Evolutionary conservation across 1,140 invertebrate genomes (phyloP), one percentile per base, ranked within the genome.

Genomic region (Pogonognathellus flavescens): DNA sequence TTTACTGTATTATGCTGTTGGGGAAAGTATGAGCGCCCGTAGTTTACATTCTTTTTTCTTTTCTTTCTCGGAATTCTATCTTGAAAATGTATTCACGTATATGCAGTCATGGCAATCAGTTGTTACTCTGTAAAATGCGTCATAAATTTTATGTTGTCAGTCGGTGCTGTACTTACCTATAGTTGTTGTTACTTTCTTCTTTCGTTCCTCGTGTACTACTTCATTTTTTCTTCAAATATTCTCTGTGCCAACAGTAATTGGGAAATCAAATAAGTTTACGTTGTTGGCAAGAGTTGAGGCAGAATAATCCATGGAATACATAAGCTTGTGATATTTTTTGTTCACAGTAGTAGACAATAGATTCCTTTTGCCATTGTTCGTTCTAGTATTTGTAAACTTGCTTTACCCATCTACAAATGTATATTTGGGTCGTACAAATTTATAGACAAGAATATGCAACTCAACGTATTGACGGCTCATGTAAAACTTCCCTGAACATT

Each of bases 231-330:
- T 10, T 25, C 62, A 66, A 66, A 66, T 25, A 66, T 66, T 76
- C 70, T 76, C 11, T 76, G 70, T 76, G 70, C 70, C 70, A 76
- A 31, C 70, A 41, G 70, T 76, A 76, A 76, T 76, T 76, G 70
- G 70, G 70, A 76, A 76, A 76, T 50, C 70, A 76, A 50, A 76
- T 76, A 76, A 76, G 41, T 76, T 50, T 66, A 66, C 41, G 25
- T 76, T 76, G 70, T 76, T 76, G 70, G 70, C 70, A 76, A 50
- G 70, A 76, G 31, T 76, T 76, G n/a, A 16, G 70, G 70, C 70
- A 31, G 70, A 76, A 76, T 66, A 41, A 25, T 76, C 31, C 41
- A 50, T 66, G 14, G 22, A 66, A 66, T 66, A 25, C 62, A 31
- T 66, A 31, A 66, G 62, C 62, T 9, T 66, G 25, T 66, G 20